Evolutionary conservation across 2,888 invertebrate genomes (phyloP).

Genomic region (Octonoba sinensis): DNA sequence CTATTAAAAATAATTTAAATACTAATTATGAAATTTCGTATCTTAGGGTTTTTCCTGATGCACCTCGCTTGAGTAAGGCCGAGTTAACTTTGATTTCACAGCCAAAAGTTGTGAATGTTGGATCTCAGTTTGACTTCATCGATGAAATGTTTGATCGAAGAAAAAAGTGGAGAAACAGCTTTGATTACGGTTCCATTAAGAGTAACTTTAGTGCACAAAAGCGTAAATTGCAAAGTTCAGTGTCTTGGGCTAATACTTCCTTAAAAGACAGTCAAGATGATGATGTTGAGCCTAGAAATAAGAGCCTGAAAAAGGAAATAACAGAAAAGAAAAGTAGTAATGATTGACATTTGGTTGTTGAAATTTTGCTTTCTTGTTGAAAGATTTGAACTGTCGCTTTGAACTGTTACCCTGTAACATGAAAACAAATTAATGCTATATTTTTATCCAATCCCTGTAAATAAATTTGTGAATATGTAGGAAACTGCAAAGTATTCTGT

Average conservation of each 20-base stretch:
- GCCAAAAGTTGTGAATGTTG: conserved; percentile 40
- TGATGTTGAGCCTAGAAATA: conserved; percentile 38
- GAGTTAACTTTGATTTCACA: conserved; percentile 51
- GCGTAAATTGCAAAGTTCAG: conserved; percentile 55
- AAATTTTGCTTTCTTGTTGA: too few species aligned
- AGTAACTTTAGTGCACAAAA: conserved; percentile 29
- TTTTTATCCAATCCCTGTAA: too few species aligned
- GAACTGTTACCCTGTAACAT: too few species aligned
- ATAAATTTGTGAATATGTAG: too few species aligned
- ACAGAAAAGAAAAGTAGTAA: too few species aligned
- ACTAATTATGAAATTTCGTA: background rate
- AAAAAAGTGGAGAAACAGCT: conserved; percentile 21
- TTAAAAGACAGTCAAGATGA: conserved; percentile 11
- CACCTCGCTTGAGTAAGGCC: conserved; percentile 49
- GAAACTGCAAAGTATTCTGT: too few species aligned
- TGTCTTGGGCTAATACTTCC: conserved; percentile 47
- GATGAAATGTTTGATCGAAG: conserved; percentile 42
- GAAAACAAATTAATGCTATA: too few species aligned
- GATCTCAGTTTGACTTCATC: conserved; percentile 25
- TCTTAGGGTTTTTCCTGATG: conserved; percentile 56
- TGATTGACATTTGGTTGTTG: too few species aligned
- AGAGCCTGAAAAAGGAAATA: conserved; percentile 42
- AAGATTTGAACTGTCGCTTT: too few species aligned
- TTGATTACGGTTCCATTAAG: conserved; percentile 16
- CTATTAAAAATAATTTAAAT: background rate